Evolutionary conservation across 2,113 vertebrate genomes (phyloP).

Genomic region (Murina feae): DNA sequence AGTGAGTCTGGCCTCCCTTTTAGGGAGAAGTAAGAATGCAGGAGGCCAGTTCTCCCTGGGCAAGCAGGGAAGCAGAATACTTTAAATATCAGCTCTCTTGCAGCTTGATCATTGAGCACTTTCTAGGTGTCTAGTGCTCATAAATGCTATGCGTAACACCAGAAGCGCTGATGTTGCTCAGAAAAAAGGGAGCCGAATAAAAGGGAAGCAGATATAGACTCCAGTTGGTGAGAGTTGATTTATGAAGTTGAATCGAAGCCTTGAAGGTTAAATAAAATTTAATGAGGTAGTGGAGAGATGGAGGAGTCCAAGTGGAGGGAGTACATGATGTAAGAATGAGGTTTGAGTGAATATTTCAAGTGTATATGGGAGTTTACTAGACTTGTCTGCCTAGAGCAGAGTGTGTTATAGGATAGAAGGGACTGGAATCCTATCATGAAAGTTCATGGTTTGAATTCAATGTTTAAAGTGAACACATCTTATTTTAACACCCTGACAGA

Average conservation of each 20-base stretch:
- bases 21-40: neutral
- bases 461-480: neutral
- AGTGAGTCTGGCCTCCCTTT: neutral
- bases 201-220: neutral
- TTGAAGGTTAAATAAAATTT: constrained; percentile 49
- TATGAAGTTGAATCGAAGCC: neutral
- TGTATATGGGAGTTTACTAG: neutral
- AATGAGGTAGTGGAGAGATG: neutral
- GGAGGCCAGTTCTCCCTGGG: neutral
- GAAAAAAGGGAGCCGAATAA: neutral
- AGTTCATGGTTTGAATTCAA: neutral
- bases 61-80: neutral
- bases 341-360: neutral
- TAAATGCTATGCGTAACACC: neutral
- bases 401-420: neutral
- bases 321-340: neutral
- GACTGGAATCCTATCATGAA: neutral
- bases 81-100: constrained; percentile 9
- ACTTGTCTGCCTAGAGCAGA: neutral
- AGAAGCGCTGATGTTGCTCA: neutral
- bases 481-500: neutral
- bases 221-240: neutral
- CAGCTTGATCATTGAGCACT: constrained; percentile 27
- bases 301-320: neutral
- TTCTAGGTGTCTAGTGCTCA: neutral